Conservation (phyloP, 2,113 vertebrate genomes). For the Barbus barbus region DNA sequence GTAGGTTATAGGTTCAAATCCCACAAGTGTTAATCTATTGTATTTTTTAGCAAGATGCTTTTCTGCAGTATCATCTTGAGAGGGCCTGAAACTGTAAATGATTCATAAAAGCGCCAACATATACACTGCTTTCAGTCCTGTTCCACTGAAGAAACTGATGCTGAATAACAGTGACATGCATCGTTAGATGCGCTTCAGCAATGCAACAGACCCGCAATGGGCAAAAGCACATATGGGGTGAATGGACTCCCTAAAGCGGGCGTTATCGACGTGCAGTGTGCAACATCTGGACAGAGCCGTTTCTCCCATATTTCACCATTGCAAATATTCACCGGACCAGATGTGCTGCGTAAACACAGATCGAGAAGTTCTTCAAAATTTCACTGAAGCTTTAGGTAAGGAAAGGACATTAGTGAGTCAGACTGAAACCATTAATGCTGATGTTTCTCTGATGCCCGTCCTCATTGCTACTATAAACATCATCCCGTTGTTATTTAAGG, state of each 20-base stretch:
- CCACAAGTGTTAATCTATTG: not conserved
- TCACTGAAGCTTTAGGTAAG: constrained; percentile 53
- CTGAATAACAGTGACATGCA: constrained; percentile 18
- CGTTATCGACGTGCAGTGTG: constrained; percentile 19
- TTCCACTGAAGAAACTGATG: constrained; percentile 9
- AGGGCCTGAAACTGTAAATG: not conserved
- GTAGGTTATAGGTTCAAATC: constrained; percentile 17
- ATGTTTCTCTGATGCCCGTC: constrained; percentile 28
- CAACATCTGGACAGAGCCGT: constrained; percentile 70
- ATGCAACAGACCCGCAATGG: constrained; percentile 12
- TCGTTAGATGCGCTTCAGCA: constrained; percentile 3
- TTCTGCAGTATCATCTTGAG: not conserved
- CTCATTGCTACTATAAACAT: constrained; percentile 32
- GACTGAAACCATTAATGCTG: constrained; percentile 45
- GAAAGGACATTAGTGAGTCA: constrained; percentile 41
- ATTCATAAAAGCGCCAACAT: not conserved
- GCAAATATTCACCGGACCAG: constrained; percentile 59
- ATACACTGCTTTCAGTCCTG: not conserved
- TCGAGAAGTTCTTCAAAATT: constrained; percentile 62
- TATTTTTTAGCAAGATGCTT: not conserved
- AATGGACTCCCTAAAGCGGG: not conserved
- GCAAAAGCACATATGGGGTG: constrained; percentile 22
- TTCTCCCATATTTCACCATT: constrained; percentile 61
- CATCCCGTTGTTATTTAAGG: constrained; percentile 21
- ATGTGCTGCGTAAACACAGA: constrained; percentile 67